These are phyloP conservation scores for Forficula auricularia DNA, from an alignment of 1,140 invertebrate genomes.

Conservation along the genomic window DNA sequence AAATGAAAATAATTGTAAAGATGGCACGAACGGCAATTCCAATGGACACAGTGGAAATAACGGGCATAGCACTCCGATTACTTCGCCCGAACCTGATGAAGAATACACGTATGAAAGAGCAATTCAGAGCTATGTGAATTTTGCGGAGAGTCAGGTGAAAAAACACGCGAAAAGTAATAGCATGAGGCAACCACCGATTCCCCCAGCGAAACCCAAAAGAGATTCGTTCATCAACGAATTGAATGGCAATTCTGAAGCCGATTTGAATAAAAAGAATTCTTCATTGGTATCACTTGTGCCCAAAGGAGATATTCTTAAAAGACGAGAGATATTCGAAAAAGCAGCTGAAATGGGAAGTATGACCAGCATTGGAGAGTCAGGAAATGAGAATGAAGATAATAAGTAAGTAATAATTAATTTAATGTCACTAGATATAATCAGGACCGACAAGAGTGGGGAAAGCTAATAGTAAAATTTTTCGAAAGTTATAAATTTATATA, in stretches of 20 bases:
- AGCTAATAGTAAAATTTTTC: no score
- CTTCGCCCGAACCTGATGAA: conserved; percentile 37
- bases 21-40: conserved; percentile 3
- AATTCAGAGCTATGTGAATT: conserved; percentile 62
- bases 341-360: conserved; percentile 6
- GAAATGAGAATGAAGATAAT: no score
- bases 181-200: background rate
- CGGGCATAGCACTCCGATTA: conserved; percentile 37
- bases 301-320: conserved; percentile 64
- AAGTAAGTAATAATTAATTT: no score
- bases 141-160: conserved; percentile 30
- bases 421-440: no score
- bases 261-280: no score
- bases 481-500: no score
- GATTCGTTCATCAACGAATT: background rate
- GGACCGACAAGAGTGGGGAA: no score
- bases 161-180: conserved; percentile 16
- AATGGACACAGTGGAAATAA: background rate
- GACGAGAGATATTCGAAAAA: conserved; percentile 63
- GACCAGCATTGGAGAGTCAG: conserved; percentile 9
- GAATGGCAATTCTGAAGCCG: no score
- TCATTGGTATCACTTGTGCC: conserved; percentile 28
- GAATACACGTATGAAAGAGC: conserved; percentile 76
- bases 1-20: conserved; percentile 4
- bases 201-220: background rate